Evolutionary conservation across 2,888 invertebrate species (phyloP).

Genomic region (Eupithecia pulchellata): DNA sequence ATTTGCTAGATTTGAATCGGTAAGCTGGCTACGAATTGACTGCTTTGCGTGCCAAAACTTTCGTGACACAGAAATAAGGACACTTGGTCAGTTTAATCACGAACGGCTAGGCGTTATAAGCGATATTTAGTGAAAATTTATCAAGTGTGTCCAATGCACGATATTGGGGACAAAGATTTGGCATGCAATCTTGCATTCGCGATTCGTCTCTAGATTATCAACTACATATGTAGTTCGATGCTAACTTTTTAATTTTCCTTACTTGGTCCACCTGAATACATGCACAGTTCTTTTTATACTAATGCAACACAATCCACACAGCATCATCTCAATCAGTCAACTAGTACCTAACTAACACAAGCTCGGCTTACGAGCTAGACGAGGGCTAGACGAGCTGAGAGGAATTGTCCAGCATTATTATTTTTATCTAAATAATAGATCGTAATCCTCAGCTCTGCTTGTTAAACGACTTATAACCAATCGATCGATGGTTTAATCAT

Average conservation of each 20-base stretch:
- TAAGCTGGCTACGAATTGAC: conserved; percentile 20
- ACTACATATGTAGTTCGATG: not conserved
- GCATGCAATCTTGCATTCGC: conserved; percentile 19
- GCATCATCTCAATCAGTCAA: too few species aligned
- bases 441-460: too few species aligned
- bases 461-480: too few species aligned
- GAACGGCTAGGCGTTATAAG: conserved; percentile 38
- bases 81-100: conserved; percentile 50
- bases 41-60: conserved; percentile 48
- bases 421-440: too few species aligned
- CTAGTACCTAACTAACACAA: too few species aligned
- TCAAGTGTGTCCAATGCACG: conserved; percentile 29
- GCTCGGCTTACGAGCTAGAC: too few species aligned
- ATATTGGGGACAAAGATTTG: conserved; percentile 30
- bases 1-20: conserved; percentile 43
- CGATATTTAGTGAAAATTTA: conserved; percentile 35
- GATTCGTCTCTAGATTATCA: not conserved
- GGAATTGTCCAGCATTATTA: too few species aligned
- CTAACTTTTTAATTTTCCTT: not conserved
- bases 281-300: too few species aligned
- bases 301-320: too few species aligned
- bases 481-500: too few species aligned
- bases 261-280: too few species aligned
- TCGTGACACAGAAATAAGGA: conserved; percentile 53
- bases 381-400: too few species aligned